Evolutionary conservation across 1,140 invertebrate genomes (phyloP).

Genomic region (Psix sp.): DNA sequence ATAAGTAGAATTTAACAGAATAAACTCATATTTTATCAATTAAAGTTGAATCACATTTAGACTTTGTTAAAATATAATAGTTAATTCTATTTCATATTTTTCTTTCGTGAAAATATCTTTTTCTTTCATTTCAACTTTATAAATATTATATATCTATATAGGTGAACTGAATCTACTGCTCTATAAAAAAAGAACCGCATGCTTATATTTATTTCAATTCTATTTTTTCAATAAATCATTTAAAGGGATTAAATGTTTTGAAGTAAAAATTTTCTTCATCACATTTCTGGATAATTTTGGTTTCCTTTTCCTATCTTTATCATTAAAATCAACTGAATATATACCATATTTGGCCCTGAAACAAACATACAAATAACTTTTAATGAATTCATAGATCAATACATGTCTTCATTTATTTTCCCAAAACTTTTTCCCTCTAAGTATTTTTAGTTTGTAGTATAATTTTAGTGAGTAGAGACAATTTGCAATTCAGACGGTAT

Average conservation of each 20-base stretch:
- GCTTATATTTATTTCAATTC: background rate
- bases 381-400: background rate
- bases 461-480: no score
- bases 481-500: no score
- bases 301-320: constrained; percentile 66
- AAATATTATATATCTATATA: background rate
- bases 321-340: constrained; percentile 74
- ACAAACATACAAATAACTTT: background rate
- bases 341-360: constrained; percentile 73
- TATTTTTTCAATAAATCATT: constrained; percentile 12
- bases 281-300: constrained; percentile 68
- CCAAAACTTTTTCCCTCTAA: background rate
- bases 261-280: constrained; percentile 40
- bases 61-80: no score
- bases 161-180: background rate
- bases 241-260: constrained; percentile 21
- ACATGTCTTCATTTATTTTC: background rate
- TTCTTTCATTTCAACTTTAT: no score
- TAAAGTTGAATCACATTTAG: no score
- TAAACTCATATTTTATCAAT: no score
- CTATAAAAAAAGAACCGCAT: no score
- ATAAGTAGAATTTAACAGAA: no score
- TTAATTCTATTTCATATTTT: no score
- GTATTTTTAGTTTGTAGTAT: no score
- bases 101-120: no score